Evolutionary conservation across 2,113 vertebrate species (phyloP).

Genomic region (Cnemophilus loriae): DNA sequence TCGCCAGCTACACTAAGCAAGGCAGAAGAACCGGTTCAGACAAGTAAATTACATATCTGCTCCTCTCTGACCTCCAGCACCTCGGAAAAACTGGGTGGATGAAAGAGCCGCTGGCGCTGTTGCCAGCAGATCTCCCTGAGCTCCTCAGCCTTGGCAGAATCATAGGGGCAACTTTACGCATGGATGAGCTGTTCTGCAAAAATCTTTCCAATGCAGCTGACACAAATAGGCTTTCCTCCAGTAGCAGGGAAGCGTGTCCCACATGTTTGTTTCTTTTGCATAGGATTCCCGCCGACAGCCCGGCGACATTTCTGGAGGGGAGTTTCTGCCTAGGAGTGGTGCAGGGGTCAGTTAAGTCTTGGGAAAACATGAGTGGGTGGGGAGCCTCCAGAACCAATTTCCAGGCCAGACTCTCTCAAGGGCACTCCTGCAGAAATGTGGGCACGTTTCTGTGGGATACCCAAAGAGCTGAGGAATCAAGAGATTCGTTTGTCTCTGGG

Average conservation of each 20-base stretch:
- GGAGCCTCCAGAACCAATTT: neutral
- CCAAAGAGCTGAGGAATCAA: neutral
- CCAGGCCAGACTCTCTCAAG: neutral
- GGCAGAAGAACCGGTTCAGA: neutral
- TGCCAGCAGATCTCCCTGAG: neutral
- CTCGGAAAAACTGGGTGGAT: neutral
- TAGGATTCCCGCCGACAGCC: neutral
- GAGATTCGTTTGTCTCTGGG: neutral
- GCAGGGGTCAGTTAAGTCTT: neutral
- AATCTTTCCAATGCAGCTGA: neutral
- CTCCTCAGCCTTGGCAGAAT: neutral
- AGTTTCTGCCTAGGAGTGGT: neutral
- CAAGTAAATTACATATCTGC: neutral
- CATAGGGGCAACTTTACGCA: neutral
- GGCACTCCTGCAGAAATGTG: neutral
- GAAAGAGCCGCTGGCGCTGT: accelerated
- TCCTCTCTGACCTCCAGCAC: neutral
- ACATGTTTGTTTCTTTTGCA: neutral
- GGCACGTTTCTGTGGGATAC: accelerated
- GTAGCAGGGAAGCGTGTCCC: neutral
- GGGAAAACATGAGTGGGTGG: accelerated
- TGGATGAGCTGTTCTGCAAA: neutral
- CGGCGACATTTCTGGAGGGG: neutral
- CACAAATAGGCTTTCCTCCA: neutral
- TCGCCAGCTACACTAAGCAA: neutral